Base-by-base conservation (phyloP, 2,888 invertebrate genomes). In the Cephus nigrinus region DNA sequence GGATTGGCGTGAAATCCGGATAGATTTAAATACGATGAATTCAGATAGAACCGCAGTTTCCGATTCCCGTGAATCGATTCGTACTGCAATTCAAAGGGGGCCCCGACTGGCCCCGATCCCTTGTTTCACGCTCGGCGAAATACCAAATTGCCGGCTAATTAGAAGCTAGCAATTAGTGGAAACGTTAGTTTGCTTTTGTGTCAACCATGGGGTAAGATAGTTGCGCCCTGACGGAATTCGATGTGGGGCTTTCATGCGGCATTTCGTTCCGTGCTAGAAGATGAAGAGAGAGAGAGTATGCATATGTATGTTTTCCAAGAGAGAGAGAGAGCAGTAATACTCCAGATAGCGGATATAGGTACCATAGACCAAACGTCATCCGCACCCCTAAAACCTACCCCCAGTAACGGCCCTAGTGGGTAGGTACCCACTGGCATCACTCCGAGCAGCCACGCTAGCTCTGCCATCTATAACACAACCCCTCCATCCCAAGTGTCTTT, bases 151-250 rank as follows among this genome's bases (percentile, higher is more conserved):
- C 79, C 82, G 84, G 84, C 84, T 87, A 87, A 87, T 86, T 87
- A 86, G 84, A 80, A 83, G 81, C 81, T 76, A 85, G 85, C 86
- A 86, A 88, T 87, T 85, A 86, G 85, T 84, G 80, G 83, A 84
- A 84, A 86, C 81, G 86, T 83, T 86, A 83, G 85, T 86, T 86
- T 85, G 85, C 85, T 86, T 85, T 86, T 84, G 86, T 83, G 84
- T 84, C 83, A 84, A 80, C 73, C 33, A 75, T 71, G n/a, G 36
- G 23, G 73, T 75, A 77, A 55, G 23, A 5, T 23, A 75, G 71
- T 69, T 31, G 77, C 74, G 74, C 35, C 75, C 40, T 77, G 69
- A 32, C 74, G 34, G 69, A 71, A 74, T 75, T 69, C 74, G 74
- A 74, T 40, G 74, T 36, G 69, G 68, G 77, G 71, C 33, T 74